phyloP scores from a whole-genome alignment of 2,888 invertebrate species.

The Cheilosia scutellata region DNA sequence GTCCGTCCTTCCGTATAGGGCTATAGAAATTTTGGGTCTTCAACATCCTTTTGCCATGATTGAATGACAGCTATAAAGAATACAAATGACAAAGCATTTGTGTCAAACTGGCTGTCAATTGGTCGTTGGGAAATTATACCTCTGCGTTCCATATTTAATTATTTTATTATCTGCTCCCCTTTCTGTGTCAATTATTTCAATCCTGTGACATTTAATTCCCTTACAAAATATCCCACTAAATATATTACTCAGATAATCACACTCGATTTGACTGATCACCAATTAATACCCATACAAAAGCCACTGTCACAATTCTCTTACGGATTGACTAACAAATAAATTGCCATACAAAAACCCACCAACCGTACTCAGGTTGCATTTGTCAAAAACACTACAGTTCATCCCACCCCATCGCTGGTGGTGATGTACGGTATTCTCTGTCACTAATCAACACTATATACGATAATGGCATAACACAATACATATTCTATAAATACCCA shows the following conservation, averaged over 20 bases:
- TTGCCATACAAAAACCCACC: slow-evolving; percentile 27
- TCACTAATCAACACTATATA: slow-evolving; percentile 17
- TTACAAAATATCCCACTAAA: neutral
- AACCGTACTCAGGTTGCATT: slow-evolving; percentile 7
- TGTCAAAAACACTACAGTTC: slow-evolving; percentile 17
- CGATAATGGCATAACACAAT: neutral
- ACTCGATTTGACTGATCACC: slow-evolving; percentile 24
- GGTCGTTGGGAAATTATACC: no score
- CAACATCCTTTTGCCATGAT: no score
- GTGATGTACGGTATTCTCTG: neutral
- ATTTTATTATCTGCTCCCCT: no score
- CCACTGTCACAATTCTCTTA: slow-evolving; percentile 1
- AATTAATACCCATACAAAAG: neutral
- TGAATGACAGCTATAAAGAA: no score
- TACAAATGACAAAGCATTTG: no score
- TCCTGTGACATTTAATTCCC: neutral
- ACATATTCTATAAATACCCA: slow-evolving; percentile 28
- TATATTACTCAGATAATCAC: neutral
- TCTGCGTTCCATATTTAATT: no score
- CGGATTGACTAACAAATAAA: slow-evolving; percentile 23
- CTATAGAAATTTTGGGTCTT: no score
- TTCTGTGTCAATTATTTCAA: no score
- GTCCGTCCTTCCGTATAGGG: no score
- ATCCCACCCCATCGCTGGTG: neutral
- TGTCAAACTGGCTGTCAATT: no score